Conservation (phyloP, 2,797 vertebrate species). For the Chelonia mydas region DNA sequence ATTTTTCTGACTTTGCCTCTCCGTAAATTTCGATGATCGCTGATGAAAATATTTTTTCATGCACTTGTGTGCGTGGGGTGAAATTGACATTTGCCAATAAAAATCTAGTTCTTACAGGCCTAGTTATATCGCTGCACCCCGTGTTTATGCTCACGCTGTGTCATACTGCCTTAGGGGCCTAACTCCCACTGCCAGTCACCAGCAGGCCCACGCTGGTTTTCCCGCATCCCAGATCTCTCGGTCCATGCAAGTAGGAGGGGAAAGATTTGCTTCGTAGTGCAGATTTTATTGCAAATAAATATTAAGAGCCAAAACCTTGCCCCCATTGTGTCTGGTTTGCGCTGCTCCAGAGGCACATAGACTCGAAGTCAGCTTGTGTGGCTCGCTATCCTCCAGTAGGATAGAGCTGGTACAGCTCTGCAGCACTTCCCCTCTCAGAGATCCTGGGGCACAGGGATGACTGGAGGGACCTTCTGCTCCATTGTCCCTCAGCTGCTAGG, state of each 20-base stretch:
- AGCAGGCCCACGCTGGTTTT: background rate
- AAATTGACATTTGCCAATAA: background rate
- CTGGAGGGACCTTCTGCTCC: background rate
- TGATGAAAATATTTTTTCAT: background rate
- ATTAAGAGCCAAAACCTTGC: background rate
- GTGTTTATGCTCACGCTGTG: background rate
- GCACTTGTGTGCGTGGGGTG: background rate
- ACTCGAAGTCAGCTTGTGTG: background rate
- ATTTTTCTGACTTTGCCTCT: background rate
- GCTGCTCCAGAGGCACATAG: background rate
- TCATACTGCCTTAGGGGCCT: background rate
- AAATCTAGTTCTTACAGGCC: background rate
- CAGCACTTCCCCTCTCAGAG: background rate
- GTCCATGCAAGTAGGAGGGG: background rate
- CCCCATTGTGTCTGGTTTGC: background rate
- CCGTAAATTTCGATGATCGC: background rate
- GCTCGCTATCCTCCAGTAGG: background rate
- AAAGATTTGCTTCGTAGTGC: background rate
- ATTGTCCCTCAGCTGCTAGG: accelerated
- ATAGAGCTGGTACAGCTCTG: accelerated
- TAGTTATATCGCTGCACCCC: too few relatives aligned
- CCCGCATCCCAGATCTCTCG: background rate
- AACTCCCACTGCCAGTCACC: background rate
- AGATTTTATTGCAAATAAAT: background rate
- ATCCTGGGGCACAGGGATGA: background rate